Evolutionary conservation across 1,140 invertebrate species (phyloP).

Genomic region (Neoseiulus cucumeris): DNA sequence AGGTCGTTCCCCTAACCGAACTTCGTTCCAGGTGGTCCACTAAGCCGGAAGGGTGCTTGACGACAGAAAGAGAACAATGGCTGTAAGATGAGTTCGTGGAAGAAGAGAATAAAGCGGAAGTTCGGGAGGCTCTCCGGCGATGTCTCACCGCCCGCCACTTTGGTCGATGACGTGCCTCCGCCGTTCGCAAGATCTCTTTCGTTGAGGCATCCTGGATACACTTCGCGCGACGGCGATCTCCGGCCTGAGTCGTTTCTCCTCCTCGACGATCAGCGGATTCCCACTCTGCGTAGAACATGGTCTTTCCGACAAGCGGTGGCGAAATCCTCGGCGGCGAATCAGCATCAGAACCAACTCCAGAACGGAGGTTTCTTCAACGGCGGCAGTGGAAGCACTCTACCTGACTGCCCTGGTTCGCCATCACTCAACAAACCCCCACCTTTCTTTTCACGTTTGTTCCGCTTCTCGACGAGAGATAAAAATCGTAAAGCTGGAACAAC

Average conservation of each 20-base stretch:
- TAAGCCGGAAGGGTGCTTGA: too few relatives aligned
- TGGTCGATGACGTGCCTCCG: neutral
- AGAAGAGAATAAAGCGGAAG: neutral
- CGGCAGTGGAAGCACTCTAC: neutral
- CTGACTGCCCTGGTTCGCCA: neutral
- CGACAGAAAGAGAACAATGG: neutral
- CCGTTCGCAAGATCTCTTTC: neutral
- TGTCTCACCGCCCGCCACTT: neutral
- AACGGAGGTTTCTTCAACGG: neutral
- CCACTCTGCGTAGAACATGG: neutral
- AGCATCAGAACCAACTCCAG: neutral
- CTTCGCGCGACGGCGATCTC: neutral
- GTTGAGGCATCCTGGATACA: neutral
- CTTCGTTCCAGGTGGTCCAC: too few relatives aligned
- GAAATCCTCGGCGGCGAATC: neutral
- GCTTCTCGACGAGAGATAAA: neutral
- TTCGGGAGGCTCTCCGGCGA: neutral
- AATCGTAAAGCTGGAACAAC: neutral
- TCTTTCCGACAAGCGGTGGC: conserved; percentile 2
- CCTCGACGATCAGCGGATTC: conserved; percentile 2
- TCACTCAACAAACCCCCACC: neutral
- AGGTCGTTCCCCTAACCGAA: too few relatives aligned
- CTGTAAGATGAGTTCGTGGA: neutral
- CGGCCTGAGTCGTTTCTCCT: neutral
- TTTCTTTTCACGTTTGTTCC: neutral